Base-by-base conservation (phyloP, 1,140 invertebrate species). In the Euwallacea fornicatus region DNA sequence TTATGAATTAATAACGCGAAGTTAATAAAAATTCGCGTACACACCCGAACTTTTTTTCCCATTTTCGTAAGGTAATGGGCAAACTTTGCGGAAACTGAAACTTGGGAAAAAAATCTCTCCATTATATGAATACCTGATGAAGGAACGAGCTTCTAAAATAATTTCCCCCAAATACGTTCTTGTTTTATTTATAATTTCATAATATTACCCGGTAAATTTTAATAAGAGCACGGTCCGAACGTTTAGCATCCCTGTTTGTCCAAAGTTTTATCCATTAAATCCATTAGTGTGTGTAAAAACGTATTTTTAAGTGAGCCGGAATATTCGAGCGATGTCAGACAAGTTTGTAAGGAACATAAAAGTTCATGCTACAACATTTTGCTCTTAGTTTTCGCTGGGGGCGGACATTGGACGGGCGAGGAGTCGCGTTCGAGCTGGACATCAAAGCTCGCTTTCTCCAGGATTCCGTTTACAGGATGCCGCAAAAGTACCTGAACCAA, bases 111-210 rank as follows among this genome's bases (percentile, higher is more conserved):
- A 50, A 50, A 50, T 50, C 46, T 10, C 46, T 50, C 46, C 46
- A 50, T 50, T 50, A 50, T 50, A 50, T 50, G 46, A 50, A 50
- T 50, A 50, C 46, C 46, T 50, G 46, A 50, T 50, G 46, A 50
- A 50, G 46, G 46, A 13, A 50, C 13, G 13, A 11, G 46, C 46
- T 13, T 50, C 46, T 50, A 50, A 50, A 50, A 50, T 50, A 50
- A 50, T 50, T 13, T 50, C 46, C 13, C 9, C 46, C 46, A 13
- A 50, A 50, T 50, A 50, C 9, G 46, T 50, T 13, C 9, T 50
- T 50, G 46, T 50, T 50, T 50, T 50, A 50, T 50, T 50, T 50
- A 50, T 50, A 6, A 50, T 50, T 50, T 6, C 46, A 13, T 13
- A 11, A 50, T 50, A 50, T 50, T 50, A 50, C 46, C 7, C 13